phyloP scores from a whole-genome alignment of 2,888 invertebrate genomes.

The Mythimna loreyi region DNA sequence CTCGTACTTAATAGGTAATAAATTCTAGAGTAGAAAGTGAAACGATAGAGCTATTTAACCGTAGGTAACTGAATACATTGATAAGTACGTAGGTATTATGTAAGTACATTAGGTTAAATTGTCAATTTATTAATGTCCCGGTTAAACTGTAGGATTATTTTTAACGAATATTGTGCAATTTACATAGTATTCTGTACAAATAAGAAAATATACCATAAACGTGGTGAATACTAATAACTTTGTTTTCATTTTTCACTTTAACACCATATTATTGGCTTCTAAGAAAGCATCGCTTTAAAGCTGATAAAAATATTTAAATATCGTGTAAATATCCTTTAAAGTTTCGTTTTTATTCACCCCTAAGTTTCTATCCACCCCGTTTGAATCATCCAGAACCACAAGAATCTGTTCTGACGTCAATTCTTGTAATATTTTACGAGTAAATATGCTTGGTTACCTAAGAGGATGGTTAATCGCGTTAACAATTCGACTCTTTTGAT shows the following conservation, averaged over 20 bases:
- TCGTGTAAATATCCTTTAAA: too few species aligned
- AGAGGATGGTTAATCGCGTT: not conserved
- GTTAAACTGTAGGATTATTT: not conserved
- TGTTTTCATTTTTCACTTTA: too few species aligned
- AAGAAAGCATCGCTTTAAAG: too few species aligned
- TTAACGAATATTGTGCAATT: not conserved
- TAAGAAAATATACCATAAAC: not conserved
- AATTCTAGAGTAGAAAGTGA: slow-evolving; percentile 27
- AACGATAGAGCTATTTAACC: not conserved
- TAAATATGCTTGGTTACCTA: too few species aligned
- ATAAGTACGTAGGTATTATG: not conserved
- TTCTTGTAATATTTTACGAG: not conserved
- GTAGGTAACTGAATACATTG: slow-evolving; percentile 6
- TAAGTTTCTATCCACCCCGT: too few species aligned
- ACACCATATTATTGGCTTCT: too few species aligned
- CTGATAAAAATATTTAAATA: too few species aligned
- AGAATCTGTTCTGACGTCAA: not conserved
- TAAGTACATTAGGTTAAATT: slow-evolving; percentile 1
- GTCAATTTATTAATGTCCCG: not conserved
- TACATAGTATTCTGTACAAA: not conserved
- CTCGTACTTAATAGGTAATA: slow-evolving; percentile 1
- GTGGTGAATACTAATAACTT: too few species aligned
- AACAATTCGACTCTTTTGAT: not conserved
- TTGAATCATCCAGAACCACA: not conserved
- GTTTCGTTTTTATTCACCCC: too few species aligned